These are phyloP conservation scores for Synchiropus splendidus DNA, from an alignment of 2,113 vertebrate species.

Conservation along the genomic window DNA sequence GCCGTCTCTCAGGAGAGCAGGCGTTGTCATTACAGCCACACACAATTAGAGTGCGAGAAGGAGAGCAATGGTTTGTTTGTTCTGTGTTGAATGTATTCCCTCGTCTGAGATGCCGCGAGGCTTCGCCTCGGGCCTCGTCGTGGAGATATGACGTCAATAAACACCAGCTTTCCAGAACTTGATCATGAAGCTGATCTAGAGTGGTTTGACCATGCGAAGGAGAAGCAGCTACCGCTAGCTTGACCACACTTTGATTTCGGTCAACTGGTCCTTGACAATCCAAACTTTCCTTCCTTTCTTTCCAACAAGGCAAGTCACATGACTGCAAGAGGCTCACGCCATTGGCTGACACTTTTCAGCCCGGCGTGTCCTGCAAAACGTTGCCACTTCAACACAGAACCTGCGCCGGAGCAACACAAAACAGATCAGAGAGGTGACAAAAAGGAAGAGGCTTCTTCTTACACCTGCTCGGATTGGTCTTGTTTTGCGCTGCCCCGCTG, in stretches of 20 bases:
- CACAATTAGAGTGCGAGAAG: slow-evolving; percentile 67
- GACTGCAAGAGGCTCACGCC: no score
- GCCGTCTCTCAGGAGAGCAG: slow-evolving; percentile 50
- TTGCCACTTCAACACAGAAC: slow-evolving; percentile 62
- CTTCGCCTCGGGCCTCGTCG: slow-evolving; percentile 17
- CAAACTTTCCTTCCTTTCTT: no score
- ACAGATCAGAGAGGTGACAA: slow-evolving; percentile 50
- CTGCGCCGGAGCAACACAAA: slow-evolving; percentile 53
- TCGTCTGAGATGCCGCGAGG: slow-evolving; percentile 44
- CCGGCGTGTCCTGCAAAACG: no score
- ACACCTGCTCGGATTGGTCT: neutral
- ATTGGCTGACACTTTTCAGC: no score
- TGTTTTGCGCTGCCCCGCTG: slow-evolving; percentile 56
- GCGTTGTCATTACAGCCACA: slow-evolving; percentile 67
- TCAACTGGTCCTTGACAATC: no score
- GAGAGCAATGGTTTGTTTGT: slow-evolving; percentile 71
- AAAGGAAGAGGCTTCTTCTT: slow-evolving; percentile 21
- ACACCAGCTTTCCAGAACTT: no score
- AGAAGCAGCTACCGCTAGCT: no score
- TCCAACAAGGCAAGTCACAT: no score
- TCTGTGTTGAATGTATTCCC: slow-evolving; percentile 67
- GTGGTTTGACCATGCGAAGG: no score
- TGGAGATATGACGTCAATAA: slow-evolving; percentile 6
- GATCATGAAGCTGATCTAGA: no score
- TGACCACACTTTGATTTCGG: no score